Base-by-base conservation (phyloP, 2,888 invertebrate genomes). In the Aproaerema taeniolella region DNA sequence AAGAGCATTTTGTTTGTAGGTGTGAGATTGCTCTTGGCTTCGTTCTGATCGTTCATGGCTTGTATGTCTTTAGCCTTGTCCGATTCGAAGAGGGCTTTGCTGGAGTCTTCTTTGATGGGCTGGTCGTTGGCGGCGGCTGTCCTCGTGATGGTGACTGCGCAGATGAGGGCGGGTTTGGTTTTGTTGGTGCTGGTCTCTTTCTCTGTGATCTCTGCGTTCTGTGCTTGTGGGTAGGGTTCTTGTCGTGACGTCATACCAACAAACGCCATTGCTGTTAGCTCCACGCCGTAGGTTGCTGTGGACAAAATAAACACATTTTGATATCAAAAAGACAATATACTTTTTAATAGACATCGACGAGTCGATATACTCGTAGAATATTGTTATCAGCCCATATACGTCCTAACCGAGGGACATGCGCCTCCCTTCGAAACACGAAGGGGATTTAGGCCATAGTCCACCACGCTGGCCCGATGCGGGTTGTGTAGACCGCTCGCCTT, bases 41-140 rank as follows among this genome's bases (percentile, higher is more conserved):
- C 90, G 61, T 93, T 93, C 42, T 93, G 91, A 62, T 92, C 92
- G 66, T 95, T 94, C 89, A 94, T 91, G 9, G 92, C 91, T 53
- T 93, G 91, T 6, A 94, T 79, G 47, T 83, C 83, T 47, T 67
- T 64, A 11, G 75, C 61, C 41, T 71, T 68, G 44, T 78, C 75
- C 1, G 63, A 69, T 42, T 85, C 79, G 45, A 85, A 85, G 5
- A 85, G 62, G 0, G 74, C 78, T 63, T 83, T 83, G 47, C 79
- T 79, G 4, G 72, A 69, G 47, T 83, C 80, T 13, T 81, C 83
- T 43, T 68, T 68, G 42, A 80, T 76, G 1, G 83, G 77, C 41
- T 69, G 68, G 45, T 75, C 66, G 2, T 72, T 53, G 2, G 70
- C 67, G 2, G 64, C 44, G 12, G 58, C 67, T 0, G 78, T 79